Base-by-base conservation (phyloP, 2,888 invertebrate species). In the Euplexia lucipara region DNA sequence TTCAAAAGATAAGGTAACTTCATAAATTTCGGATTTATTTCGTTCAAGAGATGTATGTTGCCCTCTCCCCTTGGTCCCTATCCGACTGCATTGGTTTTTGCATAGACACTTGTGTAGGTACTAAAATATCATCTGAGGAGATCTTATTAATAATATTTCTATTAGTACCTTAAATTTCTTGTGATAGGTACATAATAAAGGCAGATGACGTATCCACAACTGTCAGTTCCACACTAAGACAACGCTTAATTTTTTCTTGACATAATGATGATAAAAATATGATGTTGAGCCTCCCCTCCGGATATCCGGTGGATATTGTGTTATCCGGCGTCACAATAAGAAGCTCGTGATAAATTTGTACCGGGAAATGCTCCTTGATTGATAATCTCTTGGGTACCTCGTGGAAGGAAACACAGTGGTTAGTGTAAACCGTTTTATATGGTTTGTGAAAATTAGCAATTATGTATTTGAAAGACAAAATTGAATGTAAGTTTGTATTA, bases 201-300 rank as follows among this genome's bases (percentile, higher is more conserved):
- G 26, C 2, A 26, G 3, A 26, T 2, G 26, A 26, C 26, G 26
- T 26, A 26, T 26, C 9, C 16, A 39, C 10, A 32, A 18, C 9
- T 39, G 8, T 48, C 3, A 20, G 56, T 8, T 87, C 93, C 88
- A 87, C 56, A 77, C 41, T 84, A 86, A 66, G 39, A 69, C 70
- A 70, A 72, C 81, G 59, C 42, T 30, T 64, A 61, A 75, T 87
- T 91, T 92, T 80, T 91, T 91, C 84, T 92, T 92, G 91, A 92
- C 92, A 91, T 94, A 94, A 93, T 94, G 92, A 94, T 94, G 93
- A 94, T 95, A 95, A 95, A 95, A 95, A 94, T 95, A 94, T 95
- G 93, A 94, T 92, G 94, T 94, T 87, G 88, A 88, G 83, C 88
- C 81, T 89, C 95, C 95, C 94, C 95, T 94, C 90, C 90, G 94